phyloP scores from a whole-genome alignment of 2,797 vertebrate species.

The Myotis daubentonii region DNA sequence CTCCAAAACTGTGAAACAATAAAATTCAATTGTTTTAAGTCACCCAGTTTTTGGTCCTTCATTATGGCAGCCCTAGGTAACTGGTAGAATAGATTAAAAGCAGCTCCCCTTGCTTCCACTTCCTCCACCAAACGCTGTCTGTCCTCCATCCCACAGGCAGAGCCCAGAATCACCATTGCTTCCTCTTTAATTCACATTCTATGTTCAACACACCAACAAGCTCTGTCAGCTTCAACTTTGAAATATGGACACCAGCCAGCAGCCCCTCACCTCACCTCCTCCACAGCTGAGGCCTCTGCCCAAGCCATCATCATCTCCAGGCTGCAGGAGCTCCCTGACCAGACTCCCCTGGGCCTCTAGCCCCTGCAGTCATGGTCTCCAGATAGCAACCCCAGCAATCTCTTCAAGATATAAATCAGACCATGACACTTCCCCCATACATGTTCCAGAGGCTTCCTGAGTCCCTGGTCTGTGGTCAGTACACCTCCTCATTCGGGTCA shows the following conservation, averaged over 20 bases:
- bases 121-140: neutral
- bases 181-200: neutral
- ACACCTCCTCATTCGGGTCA: neutral
- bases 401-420: neutral
- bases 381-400: neutral
- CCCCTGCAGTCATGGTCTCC: neutral
- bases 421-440: neutral
- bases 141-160: neutral
- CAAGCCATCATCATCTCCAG: neutral
- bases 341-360: neutral
- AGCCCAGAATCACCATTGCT: neutral
- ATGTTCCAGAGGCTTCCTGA: neutral
- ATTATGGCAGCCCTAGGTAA: neutral
- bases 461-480: neutral
- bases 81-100: neutral
- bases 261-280: neutral
- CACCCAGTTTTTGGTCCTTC: neutral
- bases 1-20: neutral
- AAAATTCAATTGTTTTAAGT: neutral
- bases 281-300: fast-evolving
- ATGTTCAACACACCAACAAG: neutral
- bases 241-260: neutral
- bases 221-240: neutral
- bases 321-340: neutral
- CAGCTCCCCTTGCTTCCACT: neutral